Base-by-base conservation (phyloP, 2,113 vertebrate species). In the Stegastes partitus region DNA sequence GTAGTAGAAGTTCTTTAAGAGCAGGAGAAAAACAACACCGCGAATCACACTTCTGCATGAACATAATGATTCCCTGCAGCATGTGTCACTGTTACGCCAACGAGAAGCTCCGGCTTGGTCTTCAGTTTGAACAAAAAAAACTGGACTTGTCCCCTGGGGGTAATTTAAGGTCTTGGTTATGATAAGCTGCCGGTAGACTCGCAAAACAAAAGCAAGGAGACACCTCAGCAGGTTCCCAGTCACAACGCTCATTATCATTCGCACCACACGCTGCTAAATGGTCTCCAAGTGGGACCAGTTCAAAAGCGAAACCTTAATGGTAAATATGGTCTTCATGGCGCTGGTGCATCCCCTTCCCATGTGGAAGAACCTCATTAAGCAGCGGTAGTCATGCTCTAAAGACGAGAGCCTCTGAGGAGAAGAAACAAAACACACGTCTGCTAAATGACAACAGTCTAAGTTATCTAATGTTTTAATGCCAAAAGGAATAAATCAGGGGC, bases 251-350 rank as follows among this genome's bases (percentile, higher is more conserved):
- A 87, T 92, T 71, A 93, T 74, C 61, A 23, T 75, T 69, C 47
- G 49, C 87, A 66, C 71, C 80, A 85, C 78, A 23, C 67, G 51
- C 58, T 39, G 71, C 56, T 88, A 89, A 90, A 81, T 34, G 65
- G 73, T 82, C 76, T 65, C 87, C 37, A 34, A 11, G 63, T 55
- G 83, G 82, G 76, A 74, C 23, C 28, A 0, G 39, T 39, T 59
- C 28, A 59, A 47, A 67, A 26, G 45, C 14, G 1, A 14, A 47
- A 49, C 39, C 18, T 54, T 63, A 53, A 64, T 31, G 39, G 68
- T 55, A 51, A 82, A 83, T 73, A 23, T 1, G 15, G 50, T 11
- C 37, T 64, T 44, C 5, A 12, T 59, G 78, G 69, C 68, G 50
- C 47, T 68, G 0, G 0, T 34, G 39, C 72, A 21, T 22, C 34